Conservation (phyloP, 2,888 invertebrate genomes). For the Drosophila mimica region DNA sequence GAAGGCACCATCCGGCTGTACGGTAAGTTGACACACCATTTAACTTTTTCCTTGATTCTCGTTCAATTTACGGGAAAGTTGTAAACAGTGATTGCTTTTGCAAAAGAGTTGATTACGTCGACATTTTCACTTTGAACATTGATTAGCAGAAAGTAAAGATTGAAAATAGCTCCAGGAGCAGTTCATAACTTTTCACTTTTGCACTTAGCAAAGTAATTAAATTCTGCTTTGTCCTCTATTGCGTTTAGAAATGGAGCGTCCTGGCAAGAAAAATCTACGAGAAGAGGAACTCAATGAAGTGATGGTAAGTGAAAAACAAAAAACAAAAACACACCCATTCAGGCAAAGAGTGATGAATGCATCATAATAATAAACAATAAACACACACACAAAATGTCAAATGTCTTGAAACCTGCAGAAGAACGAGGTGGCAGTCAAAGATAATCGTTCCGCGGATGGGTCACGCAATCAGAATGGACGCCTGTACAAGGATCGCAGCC, state of each 20-base stretch:
- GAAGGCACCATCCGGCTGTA: slow-evolving; percentile 95
- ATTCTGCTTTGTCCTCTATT: background rate
- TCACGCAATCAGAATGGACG: slow-evolving; percentile 84
- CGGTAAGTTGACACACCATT: slow-evolving; percentile 87
- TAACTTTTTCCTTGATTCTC: background rate
- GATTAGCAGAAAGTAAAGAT: background rate
- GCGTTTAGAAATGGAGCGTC: slow-evolving; percentile 83
- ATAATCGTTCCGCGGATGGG: slow-evolving; percentile 84
- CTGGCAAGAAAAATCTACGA: slow-evolving; percentile 84
- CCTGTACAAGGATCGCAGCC: slow-evolving; percentile 82
- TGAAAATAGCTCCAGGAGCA: background rate
- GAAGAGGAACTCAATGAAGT: slow-evolving; percentile 85
- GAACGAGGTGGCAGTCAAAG: slow-evolving; percentile 82
- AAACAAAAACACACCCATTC: background rate
- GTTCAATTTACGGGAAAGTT: background rate
- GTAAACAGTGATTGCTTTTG: background rate
- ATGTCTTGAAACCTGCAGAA: slow-evolving; percentile 61
- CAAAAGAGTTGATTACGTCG: background rate
- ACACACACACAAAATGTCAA: background rate
- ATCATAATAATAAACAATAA: slow-evolving; percentile 2
- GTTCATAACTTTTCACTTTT: background rate
- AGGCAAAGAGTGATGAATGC: background rate
- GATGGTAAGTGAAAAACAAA: slow-evolving; percentile 80
- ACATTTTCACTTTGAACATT: background rate
- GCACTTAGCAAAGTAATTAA: background rate